Evolutionary conservation across 35 echinoderm and acorn worm species (phyloP).

Genomic region (Heliocidaris erythrogramma): DNA sequence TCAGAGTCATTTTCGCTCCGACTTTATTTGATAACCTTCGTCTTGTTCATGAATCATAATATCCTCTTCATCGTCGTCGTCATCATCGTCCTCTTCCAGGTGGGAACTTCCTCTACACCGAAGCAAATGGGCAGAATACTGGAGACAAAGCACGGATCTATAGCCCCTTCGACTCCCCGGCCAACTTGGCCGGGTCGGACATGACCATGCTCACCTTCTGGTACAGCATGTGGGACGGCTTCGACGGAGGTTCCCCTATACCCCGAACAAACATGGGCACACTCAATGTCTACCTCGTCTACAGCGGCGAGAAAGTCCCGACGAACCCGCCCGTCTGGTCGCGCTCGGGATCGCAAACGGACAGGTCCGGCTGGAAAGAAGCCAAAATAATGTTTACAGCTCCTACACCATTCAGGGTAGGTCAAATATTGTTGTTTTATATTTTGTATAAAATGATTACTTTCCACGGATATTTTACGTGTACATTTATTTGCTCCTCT

Average conservation of each 20-base stretch:
- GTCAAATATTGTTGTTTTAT: no score
- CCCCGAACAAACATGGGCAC: conserved; percentile 48
- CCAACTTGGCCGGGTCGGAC: neutral
- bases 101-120: conserved; percentile 41
- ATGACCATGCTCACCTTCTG: conserved; percentile 46
- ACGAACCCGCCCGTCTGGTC: conserved; percentile 9
- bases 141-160: conserved; percentile 41
- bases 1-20: no score
- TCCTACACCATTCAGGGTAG: conserved; percentile 30
- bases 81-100: neutral
- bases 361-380: conserved; percentile 35
- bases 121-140: neutral
- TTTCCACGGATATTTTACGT: no score
- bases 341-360: conserved; percentile 35
- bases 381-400: conserved; percentile 29
- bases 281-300: conserved; percentile 46
- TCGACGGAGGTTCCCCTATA: neutral
- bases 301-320: conserved; percentile 4
- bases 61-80: no score
- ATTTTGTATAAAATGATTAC: no score
- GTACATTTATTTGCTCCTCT: no score
- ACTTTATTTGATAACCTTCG: no score
- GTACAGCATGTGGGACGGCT: conserved; percentile 58
- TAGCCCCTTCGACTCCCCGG: neutral
- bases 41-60: no score